phyloP scores from a whole-genome alignment of 2,797 vertebrate genomes.

The Gouania willdenowi region DNA sequence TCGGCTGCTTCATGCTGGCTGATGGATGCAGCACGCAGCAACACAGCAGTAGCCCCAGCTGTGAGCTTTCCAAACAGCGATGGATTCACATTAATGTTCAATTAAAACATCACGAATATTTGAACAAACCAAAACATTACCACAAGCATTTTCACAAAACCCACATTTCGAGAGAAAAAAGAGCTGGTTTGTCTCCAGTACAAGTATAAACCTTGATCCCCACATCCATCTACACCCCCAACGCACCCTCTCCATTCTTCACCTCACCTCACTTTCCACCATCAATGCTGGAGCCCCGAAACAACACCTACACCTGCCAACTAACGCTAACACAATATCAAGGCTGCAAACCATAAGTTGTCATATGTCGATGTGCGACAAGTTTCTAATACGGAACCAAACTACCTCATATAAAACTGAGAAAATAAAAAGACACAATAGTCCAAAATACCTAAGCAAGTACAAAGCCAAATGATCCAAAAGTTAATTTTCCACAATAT shows the following conservation, averaged over 20 bases:
- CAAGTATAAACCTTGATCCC: conserved; percentile 18
- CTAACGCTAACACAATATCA: conserved; percentile 29
- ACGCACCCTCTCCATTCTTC: conserved; percentile 6
- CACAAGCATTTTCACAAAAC: background rate
- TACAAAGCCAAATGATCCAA: too few species aligned
- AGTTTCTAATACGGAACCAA: conserved; percentile 7
- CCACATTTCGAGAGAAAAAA: background rate
- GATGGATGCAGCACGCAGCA: too few species aligned
- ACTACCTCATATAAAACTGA: too few species aligned
- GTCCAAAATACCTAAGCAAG: too few species aligned
- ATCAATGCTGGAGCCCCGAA: conserved; percentile 13
- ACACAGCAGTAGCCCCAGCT: too few species aligned
- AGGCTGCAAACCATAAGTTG: conserved; percentile 47
- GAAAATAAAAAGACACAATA: too few species aligned
- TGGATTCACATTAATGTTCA: background rate
- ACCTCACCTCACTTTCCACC: conserved; percentile 14
- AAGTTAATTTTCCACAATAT: conserved; percentile 15
- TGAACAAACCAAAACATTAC: background rate
- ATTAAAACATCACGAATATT: background rate
- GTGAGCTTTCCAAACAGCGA: too few species aligned
- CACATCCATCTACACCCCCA: background rate
- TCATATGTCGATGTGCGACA: conserved; percentile 41
- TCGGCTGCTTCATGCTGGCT: conserved; percentile 10
- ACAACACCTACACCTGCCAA: conserved; percentile 22
- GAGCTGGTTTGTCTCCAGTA: conserved; percentile 5